Base-by-base conservation (phyloP, 2,888 invertebrate species). In the Drosophila basisetae region DNA sequence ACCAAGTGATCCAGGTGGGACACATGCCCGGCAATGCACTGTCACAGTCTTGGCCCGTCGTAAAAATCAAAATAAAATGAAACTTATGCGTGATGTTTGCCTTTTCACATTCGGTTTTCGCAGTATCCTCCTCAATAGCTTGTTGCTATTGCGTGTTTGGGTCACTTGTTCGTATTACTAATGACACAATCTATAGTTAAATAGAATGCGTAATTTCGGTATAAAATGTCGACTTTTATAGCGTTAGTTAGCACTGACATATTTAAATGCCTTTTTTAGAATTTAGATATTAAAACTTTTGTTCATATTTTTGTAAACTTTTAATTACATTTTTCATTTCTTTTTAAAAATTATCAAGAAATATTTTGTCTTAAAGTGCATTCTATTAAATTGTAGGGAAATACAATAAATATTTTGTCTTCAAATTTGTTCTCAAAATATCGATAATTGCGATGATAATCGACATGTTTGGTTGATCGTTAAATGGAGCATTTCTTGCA, bases 21-120 rank as follows among this genome's bases (percentile, higher is more conserved):
- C 90, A 65, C 78, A 78, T 58, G 56, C 71, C 73, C 71, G 76
- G 77, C 39, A 52, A 13, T 63, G 60, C 76, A 85, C 65, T 82
- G 85, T 78, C 81, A 82, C 78, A 69, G 65, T 55, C 55, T 68
- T 28, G 68, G 63, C 52, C 74, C 81, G 82, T 91, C 85, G 83
- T 92, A 92, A 92, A 92, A 92, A 92, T 92, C 92, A 91, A 91
- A 92, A 92, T 91, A 91, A 89, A 91, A 91, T 91, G 90, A 84
- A 87, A 91, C 90, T 89, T 91, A 92, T 92, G 91, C 91, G 87
- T 88, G 91, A 86, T 86, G 89, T 81, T 87, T 82, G 73, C 76
- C 64, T 67, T 75, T 76, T 84, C 64, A 59, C 70, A 82, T 64
- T 66, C 25, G 47, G 16, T 28, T 47, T 25, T 47, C 47, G 58